Evolutionary conservation across 2,797 vertebrate genomes (phyloP).

Genomic region (Emys orbicularis): DNA sequence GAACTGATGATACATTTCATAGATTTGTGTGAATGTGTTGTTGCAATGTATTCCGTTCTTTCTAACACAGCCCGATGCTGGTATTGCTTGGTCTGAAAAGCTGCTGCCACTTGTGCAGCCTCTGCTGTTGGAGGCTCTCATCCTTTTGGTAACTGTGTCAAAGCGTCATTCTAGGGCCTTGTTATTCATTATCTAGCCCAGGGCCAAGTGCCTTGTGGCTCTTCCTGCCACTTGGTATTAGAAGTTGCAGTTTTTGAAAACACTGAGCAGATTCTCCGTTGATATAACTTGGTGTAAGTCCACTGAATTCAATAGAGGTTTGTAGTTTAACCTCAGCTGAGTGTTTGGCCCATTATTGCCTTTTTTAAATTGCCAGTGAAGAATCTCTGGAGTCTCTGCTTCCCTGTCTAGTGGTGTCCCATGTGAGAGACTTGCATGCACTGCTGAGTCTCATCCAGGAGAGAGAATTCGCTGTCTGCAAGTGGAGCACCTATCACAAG

Average conservation of each 20-base stretch:
- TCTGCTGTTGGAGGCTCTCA: background rate
- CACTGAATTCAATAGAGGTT: background rate
- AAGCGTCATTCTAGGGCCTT: background rate
- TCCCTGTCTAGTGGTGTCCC: background rate
- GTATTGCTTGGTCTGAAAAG: background rate
- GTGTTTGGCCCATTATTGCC: background rate
- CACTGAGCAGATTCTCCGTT: background rate
- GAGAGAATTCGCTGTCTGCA: background rate
- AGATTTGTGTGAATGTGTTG: background rate
- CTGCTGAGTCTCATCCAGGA: background rate
- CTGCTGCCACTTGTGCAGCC: rapidly evolving
- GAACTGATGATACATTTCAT: background rate
- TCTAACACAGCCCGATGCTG: background rate
- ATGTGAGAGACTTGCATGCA: background rate
- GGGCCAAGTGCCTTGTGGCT: background rate
- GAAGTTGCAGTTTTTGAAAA: background rate
- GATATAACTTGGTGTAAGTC: background rate
- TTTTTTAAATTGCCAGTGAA: background rate
- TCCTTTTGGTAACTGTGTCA: background rate
- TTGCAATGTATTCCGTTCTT: background rate
- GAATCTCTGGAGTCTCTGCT: rapidly evolving
- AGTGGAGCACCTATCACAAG: background rate
- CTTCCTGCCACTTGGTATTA: background rate
- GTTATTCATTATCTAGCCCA: background rate
- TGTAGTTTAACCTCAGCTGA: background rate